Evolutionary conservation across 2,113 vertebrate species (phyloP).

Genomic region (Protobothrops flavoviridis): DNA sequence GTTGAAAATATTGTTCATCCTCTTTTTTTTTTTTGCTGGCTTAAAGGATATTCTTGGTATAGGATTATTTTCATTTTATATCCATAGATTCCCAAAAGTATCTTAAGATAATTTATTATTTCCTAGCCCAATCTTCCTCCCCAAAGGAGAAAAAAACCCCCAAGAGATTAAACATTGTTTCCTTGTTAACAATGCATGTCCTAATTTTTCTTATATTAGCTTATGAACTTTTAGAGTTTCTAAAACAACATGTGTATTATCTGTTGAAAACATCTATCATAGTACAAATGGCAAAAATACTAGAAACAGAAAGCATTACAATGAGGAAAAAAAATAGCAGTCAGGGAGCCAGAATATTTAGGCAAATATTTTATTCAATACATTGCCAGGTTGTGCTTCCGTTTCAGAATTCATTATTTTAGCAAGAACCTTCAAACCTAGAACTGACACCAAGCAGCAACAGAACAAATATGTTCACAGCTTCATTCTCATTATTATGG

Average conservation of each 20-base stretch:
- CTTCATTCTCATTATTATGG: background rate
- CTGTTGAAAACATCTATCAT: background rate
- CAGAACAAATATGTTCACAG: background rate
- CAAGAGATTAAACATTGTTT: background rate
- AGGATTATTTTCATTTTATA: background rate
- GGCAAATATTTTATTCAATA: constrained; percentile 60
- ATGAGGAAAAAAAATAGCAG: background rate
- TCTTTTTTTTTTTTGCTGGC: background rate
- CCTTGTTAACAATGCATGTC: background rate
- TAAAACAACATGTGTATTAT: background rate
- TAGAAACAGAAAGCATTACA: background rate
- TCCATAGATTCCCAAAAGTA: background rate
- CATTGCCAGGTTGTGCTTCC: background rate
- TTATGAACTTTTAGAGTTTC: background rate
- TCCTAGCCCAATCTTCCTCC: background rate
- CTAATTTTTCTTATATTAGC: background rate
- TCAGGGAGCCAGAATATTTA: background rate
- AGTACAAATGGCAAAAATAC: background rate
- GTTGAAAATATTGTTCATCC: background rate
- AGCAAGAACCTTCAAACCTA: background rate
- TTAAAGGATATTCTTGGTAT: background rate
- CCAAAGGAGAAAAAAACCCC: background rate
- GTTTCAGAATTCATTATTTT: background rate
- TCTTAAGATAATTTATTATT: background rate
- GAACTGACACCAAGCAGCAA: background rate